A percentile compares a stretch with the other conserved stretches of the same genome.
Conservation (phyloP, 2,888 invertebrate genomes). For the Anodontia alba region DNA sequence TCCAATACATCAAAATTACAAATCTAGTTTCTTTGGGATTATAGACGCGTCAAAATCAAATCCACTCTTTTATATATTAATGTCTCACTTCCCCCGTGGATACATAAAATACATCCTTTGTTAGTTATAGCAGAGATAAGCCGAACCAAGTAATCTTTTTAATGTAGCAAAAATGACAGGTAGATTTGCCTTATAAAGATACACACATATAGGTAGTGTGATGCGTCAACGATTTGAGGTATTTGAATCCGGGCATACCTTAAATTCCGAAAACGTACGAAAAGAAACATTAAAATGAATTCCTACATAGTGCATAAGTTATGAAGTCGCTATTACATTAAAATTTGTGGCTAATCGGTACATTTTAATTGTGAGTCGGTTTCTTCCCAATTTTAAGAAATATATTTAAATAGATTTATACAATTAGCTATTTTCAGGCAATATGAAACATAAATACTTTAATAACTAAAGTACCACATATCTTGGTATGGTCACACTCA, state of each 20-base stretch:
- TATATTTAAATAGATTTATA: too few species aligned
- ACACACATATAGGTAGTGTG: neutral
- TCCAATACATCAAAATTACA: too few species aligned
- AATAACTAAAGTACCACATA: too few species aligned
- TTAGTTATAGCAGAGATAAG: neutral
- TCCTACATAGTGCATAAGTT: too few species aligned
- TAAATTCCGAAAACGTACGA: conserved; percentile 21
- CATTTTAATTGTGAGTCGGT: too few species aligned
- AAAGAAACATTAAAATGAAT: neutral
- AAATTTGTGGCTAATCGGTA: too few species aligned
- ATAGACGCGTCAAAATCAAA: neutral
- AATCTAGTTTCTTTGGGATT: neutral
- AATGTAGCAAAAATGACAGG: neutral
- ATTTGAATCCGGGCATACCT: conserved; percentile 16
- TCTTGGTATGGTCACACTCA: too few species aligned
- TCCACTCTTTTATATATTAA: neutral
- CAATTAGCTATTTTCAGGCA: too few species aligned
- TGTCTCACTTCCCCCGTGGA: neutral
- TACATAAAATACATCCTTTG: neutral
- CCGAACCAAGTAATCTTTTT: conserved; percentile 3
- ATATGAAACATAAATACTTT: too few species aligned
- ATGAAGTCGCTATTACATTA: too few species aligned
- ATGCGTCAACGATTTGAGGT: conserved; percentile 8
- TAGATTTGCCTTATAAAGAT: conserved; percentile 11
- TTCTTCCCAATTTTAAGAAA: too few species aligned